Conservation (phyloP, 2,113 vertebrate genomes). For the Passer domesticus region DNA sequence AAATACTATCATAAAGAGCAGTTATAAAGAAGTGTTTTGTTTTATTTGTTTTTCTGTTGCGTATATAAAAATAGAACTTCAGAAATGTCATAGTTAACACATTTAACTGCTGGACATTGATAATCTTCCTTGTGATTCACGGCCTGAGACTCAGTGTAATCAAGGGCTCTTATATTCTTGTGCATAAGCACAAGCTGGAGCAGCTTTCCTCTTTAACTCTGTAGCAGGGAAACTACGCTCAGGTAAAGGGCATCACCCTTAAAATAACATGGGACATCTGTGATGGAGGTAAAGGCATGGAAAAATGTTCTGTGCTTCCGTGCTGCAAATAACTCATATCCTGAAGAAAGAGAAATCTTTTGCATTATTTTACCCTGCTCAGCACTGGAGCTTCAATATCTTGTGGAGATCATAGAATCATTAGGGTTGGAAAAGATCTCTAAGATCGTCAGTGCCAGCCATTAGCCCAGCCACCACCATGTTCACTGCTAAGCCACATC, state of each 20-base stretch:
- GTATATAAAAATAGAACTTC: slow-evolving; percentile 69
- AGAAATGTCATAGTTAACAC: slow-evolving; percentile 74
- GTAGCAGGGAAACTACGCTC: slow-evolving; percentile 4
- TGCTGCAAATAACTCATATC: background rate
- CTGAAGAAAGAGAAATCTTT: background rate
- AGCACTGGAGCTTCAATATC: background rate
- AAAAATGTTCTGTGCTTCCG: background rate
- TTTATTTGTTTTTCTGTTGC: slow-evolving; percentile 10
- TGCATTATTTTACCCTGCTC: slow-evolving; percentile 40
- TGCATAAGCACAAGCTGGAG: slow-evolving; percentile 3
- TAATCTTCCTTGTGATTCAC: slow-evolving; percentile 79
- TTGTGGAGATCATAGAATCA: background rate
- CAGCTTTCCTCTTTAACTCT: slow-evolving; percentile 20
- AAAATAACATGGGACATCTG: background rate
- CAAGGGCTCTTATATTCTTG: slow-evolving; percentile 70
- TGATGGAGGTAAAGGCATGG: background rate
- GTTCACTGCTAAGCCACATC: background rate
- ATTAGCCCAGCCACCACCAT: background rate
- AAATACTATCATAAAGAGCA: slow-evolving; percentile 57
- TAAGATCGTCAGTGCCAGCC: background rate
- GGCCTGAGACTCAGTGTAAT: slow-evolving; percentile 77
- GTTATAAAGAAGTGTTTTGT: slow-evolving; percentile 54
- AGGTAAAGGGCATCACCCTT: background rate
- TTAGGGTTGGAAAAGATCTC: background rate
- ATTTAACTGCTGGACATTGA: slow-evolving; percentile 70